Base-by-base conservation (phyloP, 2,797 vertebrate species). In the Tauraco hartlaubi region DNA sequence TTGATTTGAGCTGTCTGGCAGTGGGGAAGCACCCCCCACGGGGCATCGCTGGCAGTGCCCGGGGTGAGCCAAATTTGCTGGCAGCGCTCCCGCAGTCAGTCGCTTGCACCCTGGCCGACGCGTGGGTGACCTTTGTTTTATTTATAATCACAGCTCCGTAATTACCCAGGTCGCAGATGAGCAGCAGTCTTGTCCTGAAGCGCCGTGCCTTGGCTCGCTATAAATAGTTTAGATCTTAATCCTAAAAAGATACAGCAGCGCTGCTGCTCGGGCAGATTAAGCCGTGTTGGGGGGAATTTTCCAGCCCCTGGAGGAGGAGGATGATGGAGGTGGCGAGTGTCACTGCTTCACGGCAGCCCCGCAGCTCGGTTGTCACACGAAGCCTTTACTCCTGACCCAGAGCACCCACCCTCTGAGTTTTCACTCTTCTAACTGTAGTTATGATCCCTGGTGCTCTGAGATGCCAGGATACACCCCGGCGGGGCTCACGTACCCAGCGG, bases 201-300 rank as follows among this genome's bases (percentile, higher is more conserved):
- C 5, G 4, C 35, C 1, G 55, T 8, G 44, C 66, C 72, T 25
- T 5, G 29, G 77, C 68, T 91, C 4, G 0, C 92, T 92, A 16
- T 29, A 59, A 72, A 90, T 76, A 72, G 82, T 68, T 87, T 55
- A 86, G 59, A 62, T 44, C 81, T 83, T 86, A 89, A 89, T 95
- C 77, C 85, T 76, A 14, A 48, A 44, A 33, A 49, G 94, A 92
- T 63, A 63, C 76, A 76, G 77, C 68, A 35, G 19, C 0, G 11
- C 63, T 48, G 67, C 85, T n/a, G 2, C 52, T 48, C 2, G 8
- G 58, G 85, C 59, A 80, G 81, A 41, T 76, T 31, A 62, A 44
- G 28, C 0, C 15, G n/a, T 68, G 28, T 5, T 2, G 22, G 41
- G 62, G 76, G 83, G 46, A n/a, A 35, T 75, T 83, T 89, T 75